phyloP scores from a whole-genome alignment of 2,888 invertebrate genomes.

The Mycogona germanica region DNA sequence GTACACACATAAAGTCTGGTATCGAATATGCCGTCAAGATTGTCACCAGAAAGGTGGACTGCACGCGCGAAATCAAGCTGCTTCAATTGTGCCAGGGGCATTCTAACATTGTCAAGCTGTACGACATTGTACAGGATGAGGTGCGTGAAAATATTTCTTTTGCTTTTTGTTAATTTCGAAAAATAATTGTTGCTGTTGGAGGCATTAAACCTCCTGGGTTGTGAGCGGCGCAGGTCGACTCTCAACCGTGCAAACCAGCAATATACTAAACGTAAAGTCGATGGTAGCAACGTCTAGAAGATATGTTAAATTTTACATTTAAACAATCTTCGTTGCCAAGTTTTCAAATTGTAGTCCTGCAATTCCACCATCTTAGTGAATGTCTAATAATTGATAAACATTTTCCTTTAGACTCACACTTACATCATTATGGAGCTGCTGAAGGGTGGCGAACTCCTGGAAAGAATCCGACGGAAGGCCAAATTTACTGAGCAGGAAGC shows the following conservation, averaged over 20 bases:
- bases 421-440: slow-evolving; percentile 84
- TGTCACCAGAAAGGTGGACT: slow-evolving; percentile 50
- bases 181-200: not conserved
- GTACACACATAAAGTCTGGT: slow-evolving; percentile 56
- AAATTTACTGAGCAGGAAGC: slow-evolving; percentile 66
- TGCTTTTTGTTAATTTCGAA: not conserved
- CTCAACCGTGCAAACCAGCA: no score
- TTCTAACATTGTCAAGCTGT: slow-evolving; percentile 68
- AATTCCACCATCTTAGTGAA: not conserved
- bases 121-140: slow-evolving; percentile 73
- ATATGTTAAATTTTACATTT: no score
- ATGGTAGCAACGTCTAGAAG: no score
- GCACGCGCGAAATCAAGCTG: slow-evolving; percentile 59
- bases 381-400: not conserved
- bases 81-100: slow-evolving; percentile 77
- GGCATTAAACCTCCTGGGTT: no score
- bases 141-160: no score
- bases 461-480: slow-evolving; percentile 49
- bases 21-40: slow-evolving; percentile 82
- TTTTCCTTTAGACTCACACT: slow-evolving; percentile 49
- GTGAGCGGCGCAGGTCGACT: no score
- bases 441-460: slow-evolving; percentile 66
- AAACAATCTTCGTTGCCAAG: no score
- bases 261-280: no score
- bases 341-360: no score